Conservation (phyloP, 2,888 invertebrate genomes). For the Neoascia interrupta region DNA sequence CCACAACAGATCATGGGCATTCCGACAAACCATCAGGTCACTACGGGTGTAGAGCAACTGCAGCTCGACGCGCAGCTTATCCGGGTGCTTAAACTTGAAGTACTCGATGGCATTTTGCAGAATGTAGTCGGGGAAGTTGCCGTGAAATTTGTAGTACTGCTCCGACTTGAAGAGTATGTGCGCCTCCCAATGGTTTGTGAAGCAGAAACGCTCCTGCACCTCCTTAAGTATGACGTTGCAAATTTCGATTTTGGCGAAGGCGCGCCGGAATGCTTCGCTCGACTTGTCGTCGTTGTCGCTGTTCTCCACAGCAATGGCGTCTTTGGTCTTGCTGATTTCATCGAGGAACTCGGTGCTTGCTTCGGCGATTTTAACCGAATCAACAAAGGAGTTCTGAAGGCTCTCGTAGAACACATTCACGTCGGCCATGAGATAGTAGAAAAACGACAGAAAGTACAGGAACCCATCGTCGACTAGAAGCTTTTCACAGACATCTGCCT, state of each 20-base stretch:
- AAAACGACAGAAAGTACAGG: constrained; percentile 51
- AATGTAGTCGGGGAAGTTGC: constrained; percentile 49
- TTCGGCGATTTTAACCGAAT: constrained; percentile 47
- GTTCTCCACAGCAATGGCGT: constrained; percentile 62
- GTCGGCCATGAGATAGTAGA: constrained; percentile 60
- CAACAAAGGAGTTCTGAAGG: constrained; percentile 54
- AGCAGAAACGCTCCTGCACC: constrained; percentile 50
- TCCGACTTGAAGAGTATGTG: constrained; percentile 58
- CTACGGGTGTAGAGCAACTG: constrained; percentile 41
- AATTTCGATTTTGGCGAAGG: constrained; percentile 53
- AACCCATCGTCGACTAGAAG: constrained; percentile 38
- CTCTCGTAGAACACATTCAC: constrained; percentile 59
- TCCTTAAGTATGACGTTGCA: constrained; percentile 58
- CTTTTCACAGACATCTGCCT: constrained; percentile 52
- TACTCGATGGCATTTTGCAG: constrained; percentile 51
- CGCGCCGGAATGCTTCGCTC: constrained; percentile 41
- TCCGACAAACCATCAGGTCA: constrained; percentile 51
- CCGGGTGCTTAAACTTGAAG: constrained; percentile 51
- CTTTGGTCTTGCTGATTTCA: constrained; percentile 57
- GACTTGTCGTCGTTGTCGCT: constrained; percentile 58
- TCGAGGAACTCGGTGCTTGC: constrained; percentile 52
- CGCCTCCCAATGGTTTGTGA: constrained; percentile 64
- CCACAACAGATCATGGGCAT: constrained; percentile 48
- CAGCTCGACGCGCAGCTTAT: constrained; percentile 39
- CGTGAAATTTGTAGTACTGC: constrained; percentile 59